These are phyloP conservation scores for Epinephelus cyanopodus DNA, from an alignment of 2,113 vertebrate species.

Conservation along the genomic window DNA sequence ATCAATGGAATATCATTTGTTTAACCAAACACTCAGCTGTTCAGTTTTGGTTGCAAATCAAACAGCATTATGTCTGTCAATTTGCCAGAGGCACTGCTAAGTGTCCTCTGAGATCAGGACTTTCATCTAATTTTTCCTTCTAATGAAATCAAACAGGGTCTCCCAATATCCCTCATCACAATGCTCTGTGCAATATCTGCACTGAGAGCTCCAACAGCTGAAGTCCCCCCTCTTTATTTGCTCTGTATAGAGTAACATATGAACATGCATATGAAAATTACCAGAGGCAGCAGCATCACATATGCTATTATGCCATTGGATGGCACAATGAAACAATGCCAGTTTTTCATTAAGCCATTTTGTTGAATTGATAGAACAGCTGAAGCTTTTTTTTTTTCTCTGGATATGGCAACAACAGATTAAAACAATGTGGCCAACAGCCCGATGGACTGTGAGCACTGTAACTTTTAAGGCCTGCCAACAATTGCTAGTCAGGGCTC, in stretches of 20 bases:
- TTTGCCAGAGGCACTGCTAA: slow-evolving; percentile 90
- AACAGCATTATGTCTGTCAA: slow-evolving; percentile 87
- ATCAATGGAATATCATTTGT: slow-evolving; percentile 46
- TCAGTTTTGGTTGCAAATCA: slow-evolving; percentile 82
- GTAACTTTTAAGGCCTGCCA: slow-evolving; percentile 77
- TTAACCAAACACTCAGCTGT: slow-evolving; percentile 76
- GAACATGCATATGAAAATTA: slow-evolving; percentile 82
- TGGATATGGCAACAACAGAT: slow-evolving; percentile 75
- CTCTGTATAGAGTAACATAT: slow-evolving; percentile 80
- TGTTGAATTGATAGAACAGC: slow-evolving; percentile 73
- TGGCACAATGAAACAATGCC: slow-evolving; percentile 75
- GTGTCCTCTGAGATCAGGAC: slow-evolving; percentile 93
- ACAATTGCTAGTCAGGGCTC: slow-evolving; percentile 60
- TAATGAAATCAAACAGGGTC: slow-evolving; percentile 92
- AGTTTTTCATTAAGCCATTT: slow-evolving; percentile 77
- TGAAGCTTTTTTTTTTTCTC: slow-evolving; percentile 67
- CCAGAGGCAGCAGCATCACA: slow-evolving; percentile 78
- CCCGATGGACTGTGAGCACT: slow-evolving; percentile 71
- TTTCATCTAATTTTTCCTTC: slow-evolving; percentile 94
- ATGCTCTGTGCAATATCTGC: slow-evolving; percentile 85
- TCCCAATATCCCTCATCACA: slow-evolving; percentile 84
- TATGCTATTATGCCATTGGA: slow-evolving; percentile 79
- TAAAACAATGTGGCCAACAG: slow-evolving; percentile 74
- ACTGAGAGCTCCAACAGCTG: slow-evolving; percentile 85
- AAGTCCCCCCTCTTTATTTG: slow-evolving; percentile 75